Conservation (phyloP, 2,888 invertebrate species). For the Harpalus rufipes region DNA sequence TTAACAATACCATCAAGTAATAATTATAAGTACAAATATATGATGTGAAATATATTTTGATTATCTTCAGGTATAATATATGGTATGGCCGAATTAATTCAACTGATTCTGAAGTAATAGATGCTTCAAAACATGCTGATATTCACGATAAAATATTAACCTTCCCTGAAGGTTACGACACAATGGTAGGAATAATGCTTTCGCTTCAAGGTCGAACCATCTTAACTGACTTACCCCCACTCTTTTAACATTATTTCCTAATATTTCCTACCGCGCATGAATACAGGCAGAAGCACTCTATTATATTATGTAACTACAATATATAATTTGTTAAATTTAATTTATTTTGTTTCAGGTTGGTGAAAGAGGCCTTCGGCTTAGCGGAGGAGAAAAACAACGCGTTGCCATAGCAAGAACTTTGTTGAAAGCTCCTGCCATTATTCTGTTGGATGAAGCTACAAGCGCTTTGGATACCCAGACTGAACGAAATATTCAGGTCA, state of each 20-base stretch:
- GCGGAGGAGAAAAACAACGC: constrained; percentile 98
- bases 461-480: constrained; percentile 97
- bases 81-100: constrained; percentile 93
- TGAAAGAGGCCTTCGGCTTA: constrained; percentile 95
- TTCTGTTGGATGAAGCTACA: constrained; percentile 96
- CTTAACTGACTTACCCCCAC: too few relatives aligned
- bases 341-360: constrained; percentile 83
- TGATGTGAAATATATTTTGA: too few relatives aligned
- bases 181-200: constrained; percentile 79
- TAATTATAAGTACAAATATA: background rate
- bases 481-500: constrained; percentile 91
- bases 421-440: constrained; percentile 93
- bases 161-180: constrained; percentile 95
- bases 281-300: too few relatives aligned
- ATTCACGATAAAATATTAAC: constrained; percentile 94
- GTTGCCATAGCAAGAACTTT: constrained; percentile 98
- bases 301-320: too few relatives aligned
- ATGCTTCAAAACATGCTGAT: constrained; percentile 94
- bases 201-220: background rate
- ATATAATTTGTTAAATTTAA: too few relatives aligned
- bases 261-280: too few relatives aligned
- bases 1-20: constrained; percentile 92
- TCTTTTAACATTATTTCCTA: background rate
- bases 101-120: constrained; percentile 88
- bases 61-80: constrained; percentile 88